Conservation (phyloP, 2,797 vertebrate genomes). For the Acridotheres tristis region DNA sequence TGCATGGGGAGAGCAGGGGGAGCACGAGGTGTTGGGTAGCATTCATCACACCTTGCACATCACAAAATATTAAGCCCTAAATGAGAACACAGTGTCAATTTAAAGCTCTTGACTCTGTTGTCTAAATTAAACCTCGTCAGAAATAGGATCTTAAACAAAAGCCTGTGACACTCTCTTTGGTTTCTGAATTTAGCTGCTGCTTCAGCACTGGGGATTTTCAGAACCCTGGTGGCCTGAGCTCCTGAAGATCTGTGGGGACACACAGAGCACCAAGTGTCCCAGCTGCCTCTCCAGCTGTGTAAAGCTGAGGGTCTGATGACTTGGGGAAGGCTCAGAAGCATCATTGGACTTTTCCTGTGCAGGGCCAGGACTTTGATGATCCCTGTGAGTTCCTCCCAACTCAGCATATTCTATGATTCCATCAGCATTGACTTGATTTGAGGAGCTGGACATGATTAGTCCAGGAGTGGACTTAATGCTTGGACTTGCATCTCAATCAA, state of each 20-base stretch:
- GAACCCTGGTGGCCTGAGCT: neutral
- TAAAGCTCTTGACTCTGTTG: neutral
- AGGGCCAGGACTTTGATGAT: neutral
- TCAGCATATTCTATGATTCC: neutral
- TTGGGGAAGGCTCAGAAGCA: neutral
- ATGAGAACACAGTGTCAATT: neutral
- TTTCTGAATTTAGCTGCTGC: neutral
- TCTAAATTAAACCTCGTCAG: neutral
- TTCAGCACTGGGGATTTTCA: neutral
- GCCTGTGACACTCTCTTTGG: neutral
- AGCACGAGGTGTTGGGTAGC: rapidly evolving
- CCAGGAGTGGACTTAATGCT: neutral
- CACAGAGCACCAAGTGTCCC: neutral
- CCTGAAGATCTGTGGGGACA: neutral
- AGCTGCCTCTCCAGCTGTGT: neutral
- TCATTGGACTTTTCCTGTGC: neutral
- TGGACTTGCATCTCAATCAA: neutral
- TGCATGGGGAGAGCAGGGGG: neutral
- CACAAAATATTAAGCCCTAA: neutral
- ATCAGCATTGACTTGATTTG: neutral
- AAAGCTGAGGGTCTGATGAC: neutral
- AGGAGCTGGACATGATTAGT: neutral
- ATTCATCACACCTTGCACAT: neutral
- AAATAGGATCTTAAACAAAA: neutral
- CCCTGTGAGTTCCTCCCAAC: neutral